A percentile compares a stretch with the other conserved stretches of the same genome.
These are phyloP conservation scores for Drosophila fungiperda DNA, from an alignment of 2,888 invertebrate genomes.

Conservation along the genomic window DNA sequence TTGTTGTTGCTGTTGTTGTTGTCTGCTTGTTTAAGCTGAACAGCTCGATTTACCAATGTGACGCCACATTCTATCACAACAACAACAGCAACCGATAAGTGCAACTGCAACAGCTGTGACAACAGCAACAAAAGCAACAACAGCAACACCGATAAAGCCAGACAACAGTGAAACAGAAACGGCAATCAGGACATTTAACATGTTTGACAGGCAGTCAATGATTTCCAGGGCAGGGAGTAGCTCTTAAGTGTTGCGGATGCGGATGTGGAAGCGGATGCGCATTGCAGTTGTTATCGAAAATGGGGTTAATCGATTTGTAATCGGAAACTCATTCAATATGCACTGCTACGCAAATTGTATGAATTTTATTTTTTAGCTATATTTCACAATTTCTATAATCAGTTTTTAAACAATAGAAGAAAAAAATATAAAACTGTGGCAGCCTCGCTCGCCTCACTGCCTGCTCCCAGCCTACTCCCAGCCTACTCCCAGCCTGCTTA, in stretches of 20 bases:
- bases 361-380: background rate
- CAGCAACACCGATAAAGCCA: constrained; percentile 17
- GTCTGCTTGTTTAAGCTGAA: constrained; percentile 51
- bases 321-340: constrained; percentile 82
- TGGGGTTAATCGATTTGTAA: constrained; percentile 84
- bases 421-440: background rate
- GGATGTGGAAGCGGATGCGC: constrained; percentile 70
- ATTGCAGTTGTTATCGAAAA: constrained; percentile 84
- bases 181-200: constrained; percentile 64
- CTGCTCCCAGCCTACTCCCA: background rate
- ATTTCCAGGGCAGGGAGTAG: background rate
- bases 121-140: constrained; percentile 39
- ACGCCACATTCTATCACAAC: constrained; percentile 75
- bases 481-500: constrained; percentile 29
- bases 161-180: constrained; percentile 37
- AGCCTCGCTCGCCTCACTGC: background rate
- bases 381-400: background rate
- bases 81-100: constrained; percentile 30
- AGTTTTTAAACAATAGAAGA: background rate
- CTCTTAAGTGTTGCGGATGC: background rate
- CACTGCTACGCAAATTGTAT: constrained; percentile 73
- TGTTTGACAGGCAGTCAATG: constrained; percentile 65
- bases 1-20: constrained; percentile 20
- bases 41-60: constrained; percentile 61
- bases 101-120: constrained; percentile 31